These are phyloP conservation scores for Panopea generosa DNA, from an alignment of 2,888 invertebrate species.

Conservation along the genomic window DNA sequence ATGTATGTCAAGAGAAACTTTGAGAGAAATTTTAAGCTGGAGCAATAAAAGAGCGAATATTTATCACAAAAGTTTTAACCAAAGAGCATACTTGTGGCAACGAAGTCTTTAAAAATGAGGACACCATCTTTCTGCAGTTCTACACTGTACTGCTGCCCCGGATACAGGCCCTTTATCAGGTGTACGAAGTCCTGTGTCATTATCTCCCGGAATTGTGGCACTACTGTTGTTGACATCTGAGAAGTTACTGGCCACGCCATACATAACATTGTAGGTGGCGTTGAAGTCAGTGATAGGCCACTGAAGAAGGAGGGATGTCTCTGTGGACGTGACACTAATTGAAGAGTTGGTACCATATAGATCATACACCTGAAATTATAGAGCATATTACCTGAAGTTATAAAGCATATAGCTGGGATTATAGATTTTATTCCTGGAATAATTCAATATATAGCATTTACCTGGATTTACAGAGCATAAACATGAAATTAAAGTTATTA, in stretches of 20 bases:
- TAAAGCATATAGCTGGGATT: too few relatives aligned
- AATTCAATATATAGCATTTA: too few relatives aligned
- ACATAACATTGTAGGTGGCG: slow-evolving; percentile 39
- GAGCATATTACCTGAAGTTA: too few relatives aligned
- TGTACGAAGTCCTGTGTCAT: slow-evolving; percentile 31
- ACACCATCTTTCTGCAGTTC: slow-evolving; percentile 50
- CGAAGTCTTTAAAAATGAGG: slow-evolving; percentile 37
- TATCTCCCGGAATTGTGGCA: slow-evolving; percentile 47
- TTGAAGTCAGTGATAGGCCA: slow-evolving; percentile 51
- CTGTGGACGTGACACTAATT: slow-evolving; percentile 31
- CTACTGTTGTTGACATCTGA: slow-evolving; percentile 37
- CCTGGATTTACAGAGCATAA: too few relatives aligned
- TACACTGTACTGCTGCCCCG: slow-evolving; percentile 61
- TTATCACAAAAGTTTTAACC: too few relatives aligned
- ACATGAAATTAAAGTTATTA: too few relatives aligned
- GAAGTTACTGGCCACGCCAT: slow-evolving; percentile 31
- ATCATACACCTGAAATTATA: slow-evolving; percentile 39
- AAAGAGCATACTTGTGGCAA: slow-evolving; percentile 69
- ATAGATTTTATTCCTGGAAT: too few relatives aligned
- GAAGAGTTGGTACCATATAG: slow-evolving; percentile 43
- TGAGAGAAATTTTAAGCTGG: too few relatives aligned
- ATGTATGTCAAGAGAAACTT: too few relatives aligned
- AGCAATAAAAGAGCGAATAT: too few relatives aligned
- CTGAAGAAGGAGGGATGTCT: slow-evolving; percentile 40
- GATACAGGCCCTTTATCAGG: slow-evolving; percentile 46